Evolutionary conservation across 2,113 vertebrate genomes (phyloP).

Genomic region (Anser brachyrhynchus): DNA sequence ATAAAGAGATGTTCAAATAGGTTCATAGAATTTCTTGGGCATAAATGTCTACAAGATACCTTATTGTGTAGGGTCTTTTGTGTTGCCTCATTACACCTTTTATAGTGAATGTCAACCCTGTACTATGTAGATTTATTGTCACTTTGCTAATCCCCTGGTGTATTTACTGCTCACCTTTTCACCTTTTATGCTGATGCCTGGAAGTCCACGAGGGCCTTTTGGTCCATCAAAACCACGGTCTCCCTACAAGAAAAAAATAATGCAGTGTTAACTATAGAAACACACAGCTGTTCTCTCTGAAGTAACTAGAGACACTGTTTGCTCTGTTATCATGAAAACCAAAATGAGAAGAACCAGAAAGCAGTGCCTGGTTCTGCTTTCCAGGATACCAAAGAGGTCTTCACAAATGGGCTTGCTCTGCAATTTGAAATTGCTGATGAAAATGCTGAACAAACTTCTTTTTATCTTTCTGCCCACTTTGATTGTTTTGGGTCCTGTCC

Average conservation of each 20-base stretch:
- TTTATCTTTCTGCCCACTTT: background rate
- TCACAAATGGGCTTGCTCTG: background rate
- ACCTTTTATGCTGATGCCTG: slow-evolving; percentile 87
- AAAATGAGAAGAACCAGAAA: background rate
- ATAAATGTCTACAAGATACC: slow-evolving; percentile 55
- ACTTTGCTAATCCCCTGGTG: slow-evolving; percentile 26
- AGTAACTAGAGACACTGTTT: background rate
- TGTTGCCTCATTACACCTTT: slow-evolving; percentile 64
- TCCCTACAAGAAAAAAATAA: slow-evolving; percentile 75
- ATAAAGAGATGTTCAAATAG: slow-evolving; percentile 42
- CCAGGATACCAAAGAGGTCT: background rate
- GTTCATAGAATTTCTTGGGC: slow-evolving; percentile 26
- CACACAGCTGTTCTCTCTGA: background rate
- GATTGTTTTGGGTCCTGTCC: background rate
- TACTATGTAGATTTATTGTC: background rate
- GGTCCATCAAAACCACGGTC: slow-evolving; percentile 85
- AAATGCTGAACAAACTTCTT: background rate
- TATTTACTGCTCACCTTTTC: slow-evolving; percentile 85
- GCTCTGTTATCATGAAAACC: background rate
- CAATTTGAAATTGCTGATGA: background rate
- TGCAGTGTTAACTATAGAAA: slow-evolving; percentile 6
- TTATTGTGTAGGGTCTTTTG: slow-evolving; percentile 9
- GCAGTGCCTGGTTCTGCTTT: background rate
- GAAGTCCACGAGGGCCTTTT: slow-evolving; percentile 83
- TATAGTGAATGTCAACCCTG: slow-evolving; percentile 40